Evolutionary conservation across 35 echinoderm and acorn worm species (phyloP).

Genomic region (Hemicentrotus pulcherrimus): DNA sequence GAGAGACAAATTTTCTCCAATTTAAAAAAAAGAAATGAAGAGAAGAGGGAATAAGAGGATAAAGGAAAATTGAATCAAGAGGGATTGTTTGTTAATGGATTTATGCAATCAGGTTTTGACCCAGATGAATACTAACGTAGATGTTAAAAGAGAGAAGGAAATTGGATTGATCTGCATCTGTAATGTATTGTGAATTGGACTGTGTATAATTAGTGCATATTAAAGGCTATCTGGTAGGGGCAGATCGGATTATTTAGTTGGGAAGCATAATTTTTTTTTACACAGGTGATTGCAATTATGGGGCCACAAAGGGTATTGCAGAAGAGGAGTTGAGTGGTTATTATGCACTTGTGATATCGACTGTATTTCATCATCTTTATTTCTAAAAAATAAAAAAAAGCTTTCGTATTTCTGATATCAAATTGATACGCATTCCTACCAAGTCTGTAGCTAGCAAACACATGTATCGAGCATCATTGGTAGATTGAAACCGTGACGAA

Average conservation of each 20-base stretch:
- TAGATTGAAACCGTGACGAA: background rate
- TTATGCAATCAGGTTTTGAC: conserved; percentile 47
- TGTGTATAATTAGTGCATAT: conserved; percentile 4
- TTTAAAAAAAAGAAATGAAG: background rate
- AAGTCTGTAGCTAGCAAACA: background rate
- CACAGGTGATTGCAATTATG: background rate
- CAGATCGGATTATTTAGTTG: background rate
- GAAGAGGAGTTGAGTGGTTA: background rate
- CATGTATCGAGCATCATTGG: background rate
- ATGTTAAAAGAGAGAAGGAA: background rate
- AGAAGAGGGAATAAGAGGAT: background rate
- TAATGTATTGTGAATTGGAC: conserved; percentile 6
- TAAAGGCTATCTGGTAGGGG: background rate
- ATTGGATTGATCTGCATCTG: background rate
- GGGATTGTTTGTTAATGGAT: conserved; percentile 41
- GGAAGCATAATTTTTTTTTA: background rate
- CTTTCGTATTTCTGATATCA: background rate
- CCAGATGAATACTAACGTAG: conserved; percentile 22
- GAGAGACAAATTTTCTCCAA: background rate
- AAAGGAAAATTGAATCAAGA: background rate
- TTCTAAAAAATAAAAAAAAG: background rate
- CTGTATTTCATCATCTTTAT: background rate
- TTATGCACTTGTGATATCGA: background rate
- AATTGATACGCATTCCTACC: background rate
- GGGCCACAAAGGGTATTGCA: background rate